Evolutionary conservation across 2,888 invertebrate genomes (phyloP), one percentile per base, ranked within the genome.

Genomic region (Cylloceria caligata): DNA sequence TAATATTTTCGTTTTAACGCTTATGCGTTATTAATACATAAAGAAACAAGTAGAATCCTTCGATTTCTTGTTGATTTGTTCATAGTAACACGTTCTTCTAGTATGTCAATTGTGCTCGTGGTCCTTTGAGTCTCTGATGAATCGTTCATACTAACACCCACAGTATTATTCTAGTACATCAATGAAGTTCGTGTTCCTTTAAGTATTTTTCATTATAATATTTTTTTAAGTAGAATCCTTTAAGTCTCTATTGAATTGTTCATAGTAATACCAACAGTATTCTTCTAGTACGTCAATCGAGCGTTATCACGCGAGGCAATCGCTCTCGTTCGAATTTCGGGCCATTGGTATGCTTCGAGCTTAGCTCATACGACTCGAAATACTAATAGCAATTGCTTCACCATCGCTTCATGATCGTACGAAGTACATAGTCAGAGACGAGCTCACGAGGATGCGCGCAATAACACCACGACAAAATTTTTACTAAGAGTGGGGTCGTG

Each of bases 321-420:
- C 81, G 80, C 80, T 83, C 80, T 75, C 62, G 81, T 78, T 86
- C 83, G 84, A 86, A 86, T 87, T 87, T 88, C 80, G 85, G 84
- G 68, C 27, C 83, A 88, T 88, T 88, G 84, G 86, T 88, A 88
- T 88, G 86, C 88, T 39, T 67, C 81, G 69, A 57, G 34, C 75
- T 64, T 75, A 81, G 80, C 83, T 80, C 19, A 79, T 83, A 81
- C 84, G 83, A 86, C 84, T 64, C 81, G 85, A 86, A 86, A 88
- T 87, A 86, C 85, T 84, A 88, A 88, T 88, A 60, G 83, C 77
- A 75, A 85, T 86, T 86, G 85, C 86, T 83, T 81, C 75, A 86
- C 84, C 74, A 24, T 73, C 62, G 64, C 52, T 65, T 74, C 71
- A 67, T 39, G 71, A 69, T 55, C 52, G 24, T 47, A 47, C 68